Evolutionary conservation across 2,888 invertebrate species (phyloP).

Genomic region (Tetrapedia diversipes): DNA sequence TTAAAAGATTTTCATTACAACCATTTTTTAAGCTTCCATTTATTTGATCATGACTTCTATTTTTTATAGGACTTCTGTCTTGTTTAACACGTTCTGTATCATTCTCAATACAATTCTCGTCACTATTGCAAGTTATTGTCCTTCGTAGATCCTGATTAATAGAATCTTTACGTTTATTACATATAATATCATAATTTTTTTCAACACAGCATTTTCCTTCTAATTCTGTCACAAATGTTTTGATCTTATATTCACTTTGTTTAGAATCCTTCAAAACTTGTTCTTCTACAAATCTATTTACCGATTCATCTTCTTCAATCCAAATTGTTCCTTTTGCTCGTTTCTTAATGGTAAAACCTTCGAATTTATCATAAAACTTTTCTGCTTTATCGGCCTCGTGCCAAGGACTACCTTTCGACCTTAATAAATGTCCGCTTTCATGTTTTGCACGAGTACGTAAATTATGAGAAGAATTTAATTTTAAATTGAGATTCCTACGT

Average conservation of each 20-base stretch:
- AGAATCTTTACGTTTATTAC: slow-evolving; percentile 40
- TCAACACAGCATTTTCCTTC: slow-evolving; percentile 28
- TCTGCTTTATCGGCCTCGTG: slow-evolving; percentile 77
- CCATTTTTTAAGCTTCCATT: slow-evolving; percentile 40
- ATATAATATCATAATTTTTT: slow-evolving; percentile 22
- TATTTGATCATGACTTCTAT: slow-evolving; percentile 31
- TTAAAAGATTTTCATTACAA: slow-evolving; percentile 36
- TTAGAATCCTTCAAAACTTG: slow-evolving; percentile 58
- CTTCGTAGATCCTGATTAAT: slow-evolving; percentile 31
- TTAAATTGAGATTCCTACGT: slow-evolving; percentile 78
- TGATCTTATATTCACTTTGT: slow-evolving; percentile 53
- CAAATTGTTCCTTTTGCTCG: slow-evolving; percentile 81
- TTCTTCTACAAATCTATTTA: slow-evolving; percentile 69
- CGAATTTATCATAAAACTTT: slow-evolving; percentile 78
- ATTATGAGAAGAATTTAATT: slow-evolving; percentile 78
- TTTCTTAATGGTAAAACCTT: slow-evolving; percentile 80
- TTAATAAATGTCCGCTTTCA: slow-evolving; percentile 80
- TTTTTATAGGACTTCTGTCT: slow-evolving; percentile 23
- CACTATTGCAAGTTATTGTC: slow-evolving; percentile 31
- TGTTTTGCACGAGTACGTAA: slow-evolving; percentile 80
- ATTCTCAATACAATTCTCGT: slow-evolving; percentile 38
- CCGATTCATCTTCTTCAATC: slow-evolving; percentile 79
- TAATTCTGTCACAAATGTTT: slow-evolving; percentile 39
- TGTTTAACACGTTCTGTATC: slow-evolving; percentile 20
- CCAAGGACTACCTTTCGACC: slow-evolving; percentile 80